Evolutionary conservation across 2,797 vertebrate genomes (phyloP), one percentile per base, ranked within the genome.

Genomic region (Crypturellus tataupa): DNA sequence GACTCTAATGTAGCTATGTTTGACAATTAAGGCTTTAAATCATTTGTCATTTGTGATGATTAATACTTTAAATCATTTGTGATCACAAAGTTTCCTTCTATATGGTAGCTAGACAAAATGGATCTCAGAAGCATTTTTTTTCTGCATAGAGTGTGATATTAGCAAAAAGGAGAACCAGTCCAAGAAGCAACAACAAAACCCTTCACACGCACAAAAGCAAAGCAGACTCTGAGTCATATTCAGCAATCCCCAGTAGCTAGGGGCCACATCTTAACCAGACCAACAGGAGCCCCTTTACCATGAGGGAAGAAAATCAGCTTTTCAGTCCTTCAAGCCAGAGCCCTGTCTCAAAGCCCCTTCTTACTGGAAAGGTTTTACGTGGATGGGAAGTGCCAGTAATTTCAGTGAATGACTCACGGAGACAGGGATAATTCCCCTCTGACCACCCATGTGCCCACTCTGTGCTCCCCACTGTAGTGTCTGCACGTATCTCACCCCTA

Each of bases 381-480:
- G 21, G 27, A 20, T 4, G 62, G 64, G 47, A 89, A 94, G 55
- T 6, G 3, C 58, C 31, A n/a, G 13, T 19, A 2, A 8, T 59
- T 76, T 56, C 78, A 35, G 3, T 1, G 23, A 2, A 13, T 13
- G 40, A 47, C 31, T 56, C 7, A 2, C 0, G 7, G 63, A 80
- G 11, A 7, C 27, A 65, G 46, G 25, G n/a, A 70, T 27, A 44
- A 64, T 64, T 80, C 49, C 42, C n/a, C 9, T 67, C 25, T 3
- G 1, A 11, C 46, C 65, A 29, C 46, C 2, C 2, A 29, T 12
- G 6, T 47, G 23, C 21, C n/a, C 19, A 5, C 31, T 25, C 20
- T 1, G 12, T 18, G 23, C 31, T 80, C 3, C 1, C 37, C 91
- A 39, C 18, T 11, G 6, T 1, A 5, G 12, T 3, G 0, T 44